A percentile compares a stretch with the other conserved stretches of the same genome.
Conservation (phyloP, 2,113 vertebrate genomes). For the Chionomys nivalis region DNA sequence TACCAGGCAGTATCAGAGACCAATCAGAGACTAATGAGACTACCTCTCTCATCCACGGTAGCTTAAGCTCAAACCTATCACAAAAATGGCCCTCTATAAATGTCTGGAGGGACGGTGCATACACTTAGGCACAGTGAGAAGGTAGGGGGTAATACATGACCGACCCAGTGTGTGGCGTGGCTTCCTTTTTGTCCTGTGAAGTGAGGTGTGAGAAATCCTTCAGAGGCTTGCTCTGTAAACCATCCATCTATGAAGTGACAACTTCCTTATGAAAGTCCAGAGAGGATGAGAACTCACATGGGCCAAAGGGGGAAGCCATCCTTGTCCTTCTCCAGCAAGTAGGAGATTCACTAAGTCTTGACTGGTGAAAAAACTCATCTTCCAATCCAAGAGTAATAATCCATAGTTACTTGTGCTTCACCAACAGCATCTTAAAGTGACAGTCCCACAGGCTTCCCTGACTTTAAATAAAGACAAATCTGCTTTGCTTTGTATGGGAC, state of each 20-base stretch:
- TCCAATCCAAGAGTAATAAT: no score
- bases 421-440: neutral
- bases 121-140: accelerated
- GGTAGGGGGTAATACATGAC: no score
- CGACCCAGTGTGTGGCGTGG: accelerated
- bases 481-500: neutral
- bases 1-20: accelerated
- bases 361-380: accelerated
- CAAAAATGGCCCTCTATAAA: accelerated
- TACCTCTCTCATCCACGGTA: accelerated
- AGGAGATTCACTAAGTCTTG: accelerated
- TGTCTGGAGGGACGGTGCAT: neutral
- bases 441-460: neutral
- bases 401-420: neutral
- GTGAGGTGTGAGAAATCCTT: neutral
- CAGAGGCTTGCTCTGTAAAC: neutral
- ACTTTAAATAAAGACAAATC: neutral
- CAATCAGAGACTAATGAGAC: neutral
- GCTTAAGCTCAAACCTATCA: accelerated
- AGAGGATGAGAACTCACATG: neutral
- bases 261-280: neutral
- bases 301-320: no score
- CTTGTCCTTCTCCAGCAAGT: accelerated
- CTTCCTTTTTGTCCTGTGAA: accelerated
- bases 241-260: no score